Evolutionary conservation across 2,113 vertebrate species (phyloP).

Genomic region (Mesoclemmys tuberculata): DNA sequence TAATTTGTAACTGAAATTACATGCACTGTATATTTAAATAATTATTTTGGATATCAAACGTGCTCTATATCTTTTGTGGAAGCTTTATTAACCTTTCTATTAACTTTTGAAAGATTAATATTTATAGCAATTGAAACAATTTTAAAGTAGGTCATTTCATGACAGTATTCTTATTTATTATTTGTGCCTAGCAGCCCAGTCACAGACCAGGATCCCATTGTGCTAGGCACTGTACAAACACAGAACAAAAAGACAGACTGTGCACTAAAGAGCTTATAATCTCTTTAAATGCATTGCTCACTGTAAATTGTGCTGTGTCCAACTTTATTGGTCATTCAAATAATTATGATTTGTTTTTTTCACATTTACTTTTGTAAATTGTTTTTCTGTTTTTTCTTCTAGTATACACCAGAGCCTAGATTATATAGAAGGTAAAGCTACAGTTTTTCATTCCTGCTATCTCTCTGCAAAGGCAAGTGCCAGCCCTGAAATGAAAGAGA

Average conservation of each 20-base stretch:
- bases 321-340: neutral
- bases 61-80: neutral
- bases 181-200: neutral
- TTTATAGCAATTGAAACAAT: neutral
- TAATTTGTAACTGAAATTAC: neutral
- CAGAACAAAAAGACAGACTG: neutral
- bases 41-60: neutral
- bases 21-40: neutral
- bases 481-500: neutral
- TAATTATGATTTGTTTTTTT: neutral
- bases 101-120: neutral
- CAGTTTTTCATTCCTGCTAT: slow-evolving; percentile 79
- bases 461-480: slow-evolving; percentile 58
- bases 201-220: neutral
- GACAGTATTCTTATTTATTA: neutral
- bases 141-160: rapidly evolving
- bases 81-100: neutral
- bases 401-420: slow-evolving; percentile 80
- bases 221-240: neutral
- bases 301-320: neutral
- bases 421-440: slow-evolving; percentile 80
- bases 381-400: slow-evolving; percentile 32
- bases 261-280: neutral
- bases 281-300: neutral
- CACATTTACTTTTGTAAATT: slow-evolving; percentile 18